Evolutionary conservation across 2,888 invertebrate species (phyloP).

Genomic region (Hydraecia micacea): DNA sequence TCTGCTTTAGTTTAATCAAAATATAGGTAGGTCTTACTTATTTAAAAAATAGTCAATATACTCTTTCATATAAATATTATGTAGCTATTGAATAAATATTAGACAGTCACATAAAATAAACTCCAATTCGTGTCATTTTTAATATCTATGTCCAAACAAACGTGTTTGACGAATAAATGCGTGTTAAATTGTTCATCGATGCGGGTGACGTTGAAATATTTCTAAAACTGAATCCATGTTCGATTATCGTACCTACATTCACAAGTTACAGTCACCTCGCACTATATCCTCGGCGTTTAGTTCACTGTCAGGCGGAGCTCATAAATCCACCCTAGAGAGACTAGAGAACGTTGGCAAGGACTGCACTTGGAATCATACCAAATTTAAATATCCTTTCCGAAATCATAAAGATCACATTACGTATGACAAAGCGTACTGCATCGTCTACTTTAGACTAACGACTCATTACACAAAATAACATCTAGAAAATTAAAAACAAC

Average conservation of each 20-base stretch:
- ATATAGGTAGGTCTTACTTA: background rate
- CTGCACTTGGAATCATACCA: slow-evolving; percentile 84
- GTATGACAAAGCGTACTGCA: slow-evolving; percentile 77
- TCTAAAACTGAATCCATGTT: slow-evolving; percentile 64
- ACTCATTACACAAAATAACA: slow-evolving; percentile 25
- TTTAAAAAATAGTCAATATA: background rate
- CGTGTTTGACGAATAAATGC: slow-evolving; percentile 45
- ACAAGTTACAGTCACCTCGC: slow-evolving; percentile 63
- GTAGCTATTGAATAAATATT: background rate
- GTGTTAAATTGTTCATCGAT: slow-evolving; percentile 43
- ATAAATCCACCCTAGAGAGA: slow-evolving; percentile 82
- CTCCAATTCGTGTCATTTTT: too few relatives aligned
- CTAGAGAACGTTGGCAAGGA: slow-evolving; percentile 82
- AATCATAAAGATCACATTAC: slow-evolving; percentile 82
- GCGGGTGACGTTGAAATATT: slow-evolving; percentile 59
- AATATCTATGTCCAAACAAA: slow-evolving; percentile 30
- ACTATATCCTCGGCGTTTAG: slow-evolving; percentile 56
- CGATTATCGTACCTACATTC: slow-evolving; percentile 60
- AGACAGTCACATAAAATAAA: background rate
- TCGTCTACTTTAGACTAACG: slow-evolving; percentile 53
- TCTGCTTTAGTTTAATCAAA: background rate
- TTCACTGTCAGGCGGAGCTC: slow-evolving; percentile 72
- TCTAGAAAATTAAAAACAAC: slow-evolving; percentile 38
- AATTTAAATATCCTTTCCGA: slow-evolving; percentile 84
- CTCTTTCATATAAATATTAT: background rate